Base-by-base conservation (phyloP, 1,140 invertebrate species). In the Zophobas atratus region DNA sequence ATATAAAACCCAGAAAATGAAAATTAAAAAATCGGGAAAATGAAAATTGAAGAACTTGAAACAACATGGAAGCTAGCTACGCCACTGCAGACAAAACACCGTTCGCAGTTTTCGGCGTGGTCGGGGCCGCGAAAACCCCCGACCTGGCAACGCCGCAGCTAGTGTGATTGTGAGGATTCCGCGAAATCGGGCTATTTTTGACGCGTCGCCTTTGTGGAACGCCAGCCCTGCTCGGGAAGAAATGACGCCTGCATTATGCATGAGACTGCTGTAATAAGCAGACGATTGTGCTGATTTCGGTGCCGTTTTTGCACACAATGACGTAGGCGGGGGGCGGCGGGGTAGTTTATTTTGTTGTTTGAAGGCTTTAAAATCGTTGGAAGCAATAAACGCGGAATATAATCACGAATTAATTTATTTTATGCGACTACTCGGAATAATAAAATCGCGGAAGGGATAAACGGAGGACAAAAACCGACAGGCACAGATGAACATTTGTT, bases 261-360 rank as follows among this genome's bases (percentile, higher is more conserved):
- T 63, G 57, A 63, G 57, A 34, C 39, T 63, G 6, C 49, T 63
- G 57, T 63, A 63, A 39, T 63, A 63, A 63, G 55, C 20, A 57
- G 55, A 2, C 1, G 57, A 63, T 63, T 63, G 38, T 51, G 3
- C 49, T 2, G 49, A 4, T 51, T 51, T 63, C 32, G 57, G 36
- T n/a, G 35, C 36, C 35, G 39, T 63, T 63, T 63, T 63, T 63
- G 39, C 57, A 63, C 57, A 63, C 57, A 63, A 63, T 63, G 49
- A 20, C 49, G 2, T n/a, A 2, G 2, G 4, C 49, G 4, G 49
- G 2, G 49, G 49, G 20, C 49, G 3, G 20, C 20, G 20, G 0
- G 20, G 20, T 20, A 20, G 20, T 20, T 20, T 20, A 20, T 20
- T 20, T 20, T 20, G 20, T 20, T 20, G 20, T 20, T 20, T 20